Evolutionary conservation across 2,113 vertebrate species (phyloP), one percentile per base, ranked within the genome.

Genomic region (Limanda limanda): DNA sequence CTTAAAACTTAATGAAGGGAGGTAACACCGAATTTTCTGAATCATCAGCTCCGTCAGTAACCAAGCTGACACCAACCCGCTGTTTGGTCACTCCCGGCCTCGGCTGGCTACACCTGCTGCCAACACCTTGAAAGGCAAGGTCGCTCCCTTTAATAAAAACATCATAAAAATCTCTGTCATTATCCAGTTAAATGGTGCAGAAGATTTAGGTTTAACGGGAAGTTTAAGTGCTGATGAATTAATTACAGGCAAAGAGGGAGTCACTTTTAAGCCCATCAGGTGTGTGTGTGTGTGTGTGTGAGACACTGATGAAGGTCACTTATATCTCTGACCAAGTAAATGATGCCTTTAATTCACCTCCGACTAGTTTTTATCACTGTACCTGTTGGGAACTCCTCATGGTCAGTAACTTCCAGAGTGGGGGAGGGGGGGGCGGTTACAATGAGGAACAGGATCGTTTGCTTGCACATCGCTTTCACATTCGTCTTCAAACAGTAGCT

Each of bases 131-230:
- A 86, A 86, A 87, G 74, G 68, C 88, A 91, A 93, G 88, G 90
- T 89, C 79, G 73, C 63, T 31, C 31, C 72, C 81, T 80, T 86
- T 89, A 92, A 91, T 90, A 79, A 91, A 88, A 86, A 92, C 82
- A 73, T 82, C 68, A 84, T 91, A 91, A 92, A 90, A 92, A 74
- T 81, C 75, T 70, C 80, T 40, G 81, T 83, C 79, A 92, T 93
- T 93, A 93, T 88, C 83, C 78, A 25, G 91, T 91, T 91, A 94
- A 93, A 93, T 92, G 92, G 89, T 89, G 91, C 92, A 90, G 90
- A 91, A 91, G 91, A 94, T 92, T 91, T 80, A 72, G 63, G 79
- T 88, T 81, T 83, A 84, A 87, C 78, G 64, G 77, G 74, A 88
- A 76, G 75, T 89, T 74, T 75, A 74, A 83, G 86, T 69, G 78